Evolutionary conservation across 2,888 invertebrate species (phyloP), one percentile per base, ranked within the genome.

Genomic region (Drosophila nr. fundita): DNA sequence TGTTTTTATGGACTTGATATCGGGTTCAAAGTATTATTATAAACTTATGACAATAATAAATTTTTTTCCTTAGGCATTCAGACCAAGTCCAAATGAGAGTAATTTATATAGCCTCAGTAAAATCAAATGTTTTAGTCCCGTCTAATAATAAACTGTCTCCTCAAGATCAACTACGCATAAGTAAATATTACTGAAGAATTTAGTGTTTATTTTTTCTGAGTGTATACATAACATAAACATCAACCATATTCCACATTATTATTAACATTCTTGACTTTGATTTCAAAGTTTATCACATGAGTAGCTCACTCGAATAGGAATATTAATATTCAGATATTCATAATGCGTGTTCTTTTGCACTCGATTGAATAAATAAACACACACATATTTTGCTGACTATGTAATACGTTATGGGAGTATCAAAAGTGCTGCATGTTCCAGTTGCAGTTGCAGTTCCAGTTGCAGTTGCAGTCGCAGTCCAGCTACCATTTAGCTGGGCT

Each of bases 381-480:
- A 50, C 38, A 52, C 38, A 55, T 55, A 38, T 55, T 80, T 80
- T 70, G 83, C 85, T 83, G 85, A 83, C 68, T 61, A 38, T 29
- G 50, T 58, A 70, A 34, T 65, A 60, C 70, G n/a, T 53, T 27
- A 34, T 71, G 68, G 52, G 29, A 60, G 32, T 66, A 67, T 76
- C 59, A 77, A 71, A 66, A 66, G 64, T 65, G 60, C 70, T 76
- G 45, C 45, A 24, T 38, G 29, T 55, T 55, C 38, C 38, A 38
- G 29, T 53, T 53, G 18, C 50, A 29, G 18, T 50, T 50, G 6
- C 49, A 50, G 2, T 42, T 42, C 1, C 21, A 21, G 2, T 54
- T 54, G 24, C 50, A n/a, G 29, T 49, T 29, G 49, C 53, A 10
- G 4, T 53, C 5, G 10, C 53, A 15, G 53, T 53, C 53, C 49